Percentiles rank a stretch among this genome's conserved stretches.
Evolutionary conservation across 2,888 invertebrate genomes (phyloP).

Genomic region (Apamea anceps): DNA sequence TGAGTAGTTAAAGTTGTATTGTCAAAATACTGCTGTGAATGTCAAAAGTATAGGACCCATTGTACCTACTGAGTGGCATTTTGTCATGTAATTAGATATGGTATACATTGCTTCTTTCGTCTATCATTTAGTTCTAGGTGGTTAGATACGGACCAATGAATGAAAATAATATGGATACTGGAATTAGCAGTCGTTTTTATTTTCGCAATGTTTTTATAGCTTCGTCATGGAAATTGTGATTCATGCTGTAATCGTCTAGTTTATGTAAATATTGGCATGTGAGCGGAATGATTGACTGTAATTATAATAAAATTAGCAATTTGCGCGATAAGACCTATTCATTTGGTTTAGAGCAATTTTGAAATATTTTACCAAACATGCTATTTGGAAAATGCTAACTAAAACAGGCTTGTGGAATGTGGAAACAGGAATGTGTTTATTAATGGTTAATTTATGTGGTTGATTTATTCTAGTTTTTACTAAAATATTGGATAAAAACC

Average conservation of each 20-base stretch:
- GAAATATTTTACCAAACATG: background rate
- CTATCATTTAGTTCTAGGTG: background rate
- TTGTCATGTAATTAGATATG: conserved; percentile 16
- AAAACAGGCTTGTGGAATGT: background rate
- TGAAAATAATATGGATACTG: background rate
- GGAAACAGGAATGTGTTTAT: background rate
- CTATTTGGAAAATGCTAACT: background rate
- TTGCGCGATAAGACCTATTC: conserved; percentile 19
- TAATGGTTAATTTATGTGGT: background rate
- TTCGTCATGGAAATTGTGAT: conserved; percentile 6
- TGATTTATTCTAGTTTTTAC: background rate
- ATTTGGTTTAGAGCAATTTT: conserved; percentile 21
- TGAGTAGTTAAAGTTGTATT: background rate
- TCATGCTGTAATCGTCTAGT: conserved; percentile 26
- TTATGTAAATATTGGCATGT: conserved; percentile 40
- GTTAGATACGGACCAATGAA: background rate
- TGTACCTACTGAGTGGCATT: background rate
- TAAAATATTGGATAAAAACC: background rate
- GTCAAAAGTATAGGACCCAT: background rate
- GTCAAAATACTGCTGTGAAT: background rate
- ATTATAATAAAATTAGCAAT: conserved; percentile 37
- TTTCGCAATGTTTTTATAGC: conserved; percentile 11
- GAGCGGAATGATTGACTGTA: conserved; percentile 38
- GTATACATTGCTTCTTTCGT: background rate
- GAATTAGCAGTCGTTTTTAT: conserved; percentile 5